Evolutionary conservation across 2,797 vertebrate species (phyloP), one percentile per base, ranked within the genome.

Genomic region (Pyrocephalus nanus): DNA sequence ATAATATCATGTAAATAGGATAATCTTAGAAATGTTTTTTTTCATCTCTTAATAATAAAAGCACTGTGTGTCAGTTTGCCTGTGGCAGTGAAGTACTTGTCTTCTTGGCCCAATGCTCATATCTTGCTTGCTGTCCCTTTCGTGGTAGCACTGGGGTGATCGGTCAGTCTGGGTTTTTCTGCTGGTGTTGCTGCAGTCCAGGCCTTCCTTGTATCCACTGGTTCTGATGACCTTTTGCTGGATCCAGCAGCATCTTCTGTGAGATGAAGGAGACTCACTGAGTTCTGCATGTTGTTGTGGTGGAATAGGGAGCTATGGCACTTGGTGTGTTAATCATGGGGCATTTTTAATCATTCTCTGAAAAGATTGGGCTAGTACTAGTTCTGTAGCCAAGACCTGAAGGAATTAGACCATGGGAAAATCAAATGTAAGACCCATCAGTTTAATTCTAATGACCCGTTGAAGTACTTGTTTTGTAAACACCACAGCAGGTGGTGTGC

Each of bases 51-150:
- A 50, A 40, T 60, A 77, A 45, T 62, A 43, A 79, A 87, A 83
- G 30, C 23, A 7, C 27, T 22, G 16, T 38, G 23, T 86, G 10
- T 47, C 60, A 65, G 8, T 58, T 29, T 86, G 54, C 18, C 51
- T 62, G 13, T 2, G 2, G 15, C 43, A 80, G 48, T 3, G 2
- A 60, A 74, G 42, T 30, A 25, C 34, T 67, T 0, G 0, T 43
- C 34, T 20, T 71, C 14, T 71, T 81, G 34, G 26, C n/a, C 8
- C 1, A 0, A 6, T 79, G 48, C 17, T 86, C 19, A 1, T 76
- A 1, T 58, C 34, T 75, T 43, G 42, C 36, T 34, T 62, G 14
- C 55, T 85, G 42, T 42, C 64, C 29, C 6, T 86, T 51, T 65
- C 8, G 0, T 26, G 40, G 32, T 30, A 38, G 26, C 30, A 5